Base-by-base conservation (phyloP, 2,113 vertebrate genomes). In the Microcebus ravelobensis region DNA sequence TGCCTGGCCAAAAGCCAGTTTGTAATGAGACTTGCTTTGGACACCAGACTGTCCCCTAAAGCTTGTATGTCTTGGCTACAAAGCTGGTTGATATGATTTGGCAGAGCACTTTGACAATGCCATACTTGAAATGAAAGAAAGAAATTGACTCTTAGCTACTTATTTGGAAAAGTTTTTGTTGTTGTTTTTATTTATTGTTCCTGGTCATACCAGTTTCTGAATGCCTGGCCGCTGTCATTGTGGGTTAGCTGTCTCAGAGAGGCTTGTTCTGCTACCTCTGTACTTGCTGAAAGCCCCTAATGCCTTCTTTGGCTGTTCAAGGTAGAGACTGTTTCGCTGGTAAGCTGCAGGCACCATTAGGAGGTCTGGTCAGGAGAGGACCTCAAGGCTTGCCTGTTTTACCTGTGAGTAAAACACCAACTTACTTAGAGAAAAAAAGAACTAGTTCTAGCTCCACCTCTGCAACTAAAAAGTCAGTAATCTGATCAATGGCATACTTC, bases 11-110 rank as follows among this genome's bases (percentile, higher is more conserved):
- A 55, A 55, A 55, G 20, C 31, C 81, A 52, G 36, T 81, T 85
- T 92, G 63, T 91, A 88, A 74, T 57, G 67, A 94, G 67, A 71
- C 48, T 91, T 95, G 12, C 76, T 87, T 76, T 71, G 57, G 55
- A 70, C 45, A 82, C 25, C 61, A 95, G 65, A 48, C 17, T 91
- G 94, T 68, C 39, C 42, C 34, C 83, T 87, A 90, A 95, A 95
- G 42, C 11, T 70, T 57, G 34, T 57, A 73, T 5, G 13, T 74
- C 61, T 93, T 68, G 82, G 63, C 48, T 86, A 57, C 27, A 91
- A 79, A 89, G 61, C n/a, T 73, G 55, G 67, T 31, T 82, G 83
- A 68, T 14, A 25, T 6, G 27, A 90, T 31, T 90, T 73, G 88
- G 59, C 45, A 88, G 34, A 89, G n/a, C 13, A 79, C 36, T 91